phyloP scores from a whole-genome alignment of 92 coral and sea anemone species.

The Phenganax subtilis region DNA sequence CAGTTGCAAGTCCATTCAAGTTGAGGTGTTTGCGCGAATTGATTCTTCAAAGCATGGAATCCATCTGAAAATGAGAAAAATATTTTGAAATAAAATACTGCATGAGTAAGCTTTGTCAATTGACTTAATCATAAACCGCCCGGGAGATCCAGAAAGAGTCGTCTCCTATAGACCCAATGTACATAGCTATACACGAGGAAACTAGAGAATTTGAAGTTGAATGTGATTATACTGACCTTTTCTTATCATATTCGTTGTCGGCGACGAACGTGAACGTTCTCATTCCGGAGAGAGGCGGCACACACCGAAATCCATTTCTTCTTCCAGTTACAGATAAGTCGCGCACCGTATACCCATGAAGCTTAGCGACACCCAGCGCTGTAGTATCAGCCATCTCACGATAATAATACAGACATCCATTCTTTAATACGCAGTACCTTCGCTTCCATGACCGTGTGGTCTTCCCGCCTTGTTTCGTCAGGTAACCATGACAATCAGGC shows the following conservation, averaged over 20 bases:
- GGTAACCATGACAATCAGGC: slow-evolving; percentile 99
- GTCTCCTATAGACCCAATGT: too few species aligned
- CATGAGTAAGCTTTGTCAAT: neutral
- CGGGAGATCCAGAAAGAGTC: too few species aligned
- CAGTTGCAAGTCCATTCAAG: neutral
- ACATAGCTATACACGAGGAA: neutral
- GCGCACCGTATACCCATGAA: slow-evolving; percentile 61
- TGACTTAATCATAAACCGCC: neutral
- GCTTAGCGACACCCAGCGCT: slow-evolving; percentile 89
- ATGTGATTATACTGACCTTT: slow-evolving; percentile 49
- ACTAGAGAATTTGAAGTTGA: neutral
- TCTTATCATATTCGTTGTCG: slow-evolving; percentile 81
- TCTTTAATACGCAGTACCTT: slow-evolving; percentile 91
- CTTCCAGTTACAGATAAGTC: slow-evolving; percentile 60
- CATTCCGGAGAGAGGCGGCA: slow-evolving; percentile 55
- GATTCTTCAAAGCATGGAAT: slow-evolving; percentile 34
- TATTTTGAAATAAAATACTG: neutral
- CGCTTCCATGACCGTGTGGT: slow-evolving; percentile 71
- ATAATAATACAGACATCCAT: slow-evolving; percentile 91
- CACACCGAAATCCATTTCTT: slow-evolving; percentile 62
- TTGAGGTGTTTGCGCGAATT: slow-evolving; percentile 6
- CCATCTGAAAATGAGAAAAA: slow-evolving; percentile 18
- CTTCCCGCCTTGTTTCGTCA: slow-evolving; percentile 67
- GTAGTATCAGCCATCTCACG: slow-evolving; percentile 90
- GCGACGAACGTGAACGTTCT: slow-evolving; percentile 74